Base-by-base conservation (phyloP, 2,888 invertebrate genomes). In the Oegoconia quadripuncta region DNA sequence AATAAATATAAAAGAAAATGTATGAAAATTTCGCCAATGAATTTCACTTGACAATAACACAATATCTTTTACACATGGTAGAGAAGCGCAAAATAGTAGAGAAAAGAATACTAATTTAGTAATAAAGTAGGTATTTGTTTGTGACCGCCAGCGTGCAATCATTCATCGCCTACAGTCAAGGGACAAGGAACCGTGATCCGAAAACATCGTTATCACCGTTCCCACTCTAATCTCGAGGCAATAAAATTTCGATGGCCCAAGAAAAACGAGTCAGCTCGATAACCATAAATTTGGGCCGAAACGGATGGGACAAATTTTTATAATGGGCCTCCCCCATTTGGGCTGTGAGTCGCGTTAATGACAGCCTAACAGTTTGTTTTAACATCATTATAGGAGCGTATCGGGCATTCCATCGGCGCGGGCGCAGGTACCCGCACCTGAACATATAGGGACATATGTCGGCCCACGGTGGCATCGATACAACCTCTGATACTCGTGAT, bases 291-390 rank as follows among this genome's bases (percentile, higher is more conserved):
- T 84, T 72, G 70, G 68, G 66, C 70, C 78, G 81, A 77, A 84
- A 78, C 81, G 87, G 86, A 86, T 82, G 86, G 81, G 87, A 87
- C 87, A 87, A 87, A 87, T 87, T 86, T 87, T 84, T 86, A 84
- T 84, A 86, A 87, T 87, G 84, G 82, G 67, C 68, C 77, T 77
- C 74, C 75, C 77, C 82, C 81, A 84, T 83, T 83, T 81, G 76
- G 74, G 61, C 57, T 64, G 67, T 63, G 74, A 73, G 79, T 76
- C 69, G 79, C 80, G 80, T 80, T 87, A 86, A 84, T 86, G 86
- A 83, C 78, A 80, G 77, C 60, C 79, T 84, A 86, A 83, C 82
- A 84, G 84, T 86, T 86, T 87, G 86, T 86, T 84, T 86, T 80
- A 86, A 84, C 87, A 84, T 87, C 86, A 86, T 87, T 84, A 87